These are phyloP conservation scores for Oxycera nigricornis DNA, from an alignment of 2,888 invertebrate species.

Conservation along the genomic window DNA sequence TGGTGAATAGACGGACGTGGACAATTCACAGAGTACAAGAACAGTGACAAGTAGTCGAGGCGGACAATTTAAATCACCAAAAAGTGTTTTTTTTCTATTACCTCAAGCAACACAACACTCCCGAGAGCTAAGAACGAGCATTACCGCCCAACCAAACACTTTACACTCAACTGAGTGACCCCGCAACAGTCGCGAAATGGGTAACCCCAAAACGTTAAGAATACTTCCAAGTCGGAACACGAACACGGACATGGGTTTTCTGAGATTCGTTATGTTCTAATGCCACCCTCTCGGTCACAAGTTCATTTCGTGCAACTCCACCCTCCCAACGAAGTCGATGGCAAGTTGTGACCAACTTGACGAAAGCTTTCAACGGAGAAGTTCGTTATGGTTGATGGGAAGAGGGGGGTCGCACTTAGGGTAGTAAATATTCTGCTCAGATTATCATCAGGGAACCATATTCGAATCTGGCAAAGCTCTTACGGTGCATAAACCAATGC, in stretches of 20 bases:
- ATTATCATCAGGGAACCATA: too few species aligned
- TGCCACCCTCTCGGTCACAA: neutral
- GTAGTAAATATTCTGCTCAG: too few species aligned
- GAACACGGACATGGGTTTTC: conserved; percentile 20
- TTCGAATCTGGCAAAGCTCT: too few species aligned
- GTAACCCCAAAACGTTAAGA: conserved; percentile 25
- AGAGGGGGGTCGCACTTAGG: too few species aligned
- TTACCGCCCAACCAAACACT: conserved; percentile 38
- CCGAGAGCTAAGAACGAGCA: conserved; percentile 16
- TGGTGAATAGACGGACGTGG: conserved; percentile 13
- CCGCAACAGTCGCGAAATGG: conserved; percentile 3
- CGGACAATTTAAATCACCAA: neutral
- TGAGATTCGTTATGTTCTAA: conserved; percentile 28
- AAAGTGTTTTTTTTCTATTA: conserved; percentile 16
- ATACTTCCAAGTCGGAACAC: neutral
- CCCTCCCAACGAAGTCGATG: neutral
- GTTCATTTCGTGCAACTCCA: neutral
- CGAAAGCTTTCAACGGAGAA: conserved; percentile 35
- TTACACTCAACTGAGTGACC: conserved; percentile 37
- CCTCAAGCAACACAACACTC: conserved; percentile 38
- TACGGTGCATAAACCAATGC: too few species aligned
- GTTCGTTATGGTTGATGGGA: neutral
- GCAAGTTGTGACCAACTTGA: conserved; percentile 22
- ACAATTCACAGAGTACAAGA: conserved; percentile 19
- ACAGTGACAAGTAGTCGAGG: neutral